These are phyloP conservation scores for Pollenia griseotomentosa DNA, from an alignment of 2,888 invertebrate species.

Conservation along the genomic window DNA sequence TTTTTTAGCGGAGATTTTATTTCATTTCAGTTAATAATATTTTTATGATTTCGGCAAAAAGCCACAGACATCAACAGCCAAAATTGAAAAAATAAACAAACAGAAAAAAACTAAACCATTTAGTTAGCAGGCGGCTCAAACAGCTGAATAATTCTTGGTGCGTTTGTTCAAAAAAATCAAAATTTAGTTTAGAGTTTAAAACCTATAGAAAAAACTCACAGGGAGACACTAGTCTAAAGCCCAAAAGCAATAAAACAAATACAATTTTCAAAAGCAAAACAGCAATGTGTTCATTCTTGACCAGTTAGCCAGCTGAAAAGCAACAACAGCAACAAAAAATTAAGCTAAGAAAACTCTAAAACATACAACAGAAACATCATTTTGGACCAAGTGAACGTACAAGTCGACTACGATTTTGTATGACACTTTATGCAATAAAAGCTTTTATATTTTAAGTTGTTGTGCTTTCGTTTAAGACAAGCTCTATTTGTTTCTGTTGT, in stretches of 20 bases:
- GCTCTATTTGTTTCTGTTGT: not conserved
- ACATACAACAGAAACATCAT: constrained; percentile 8
- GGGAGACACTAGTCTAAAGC: constrained; percentile 22
- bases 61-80: constrained; percentile 34
- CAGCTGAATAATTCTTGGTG: constrained; percentile 70
- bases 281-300: constrained; percentile 66
- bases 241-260: constrained; percentile 28
- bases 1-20: constrained; percentile 68
- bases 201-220: constrained; percentile 15
- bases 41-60: constrained; percentile 70
- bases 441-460: constrained; percentile 7
- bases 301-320: constrained; percentile 18
- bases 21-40: constrained; percentile 44
- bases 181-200: constrained; percentile 15
- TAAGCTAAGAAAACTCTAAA: not conserved
- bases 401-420: not conserved
- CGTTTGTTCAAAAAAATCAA: constrained; percentile 28
- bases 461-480: not conserved
- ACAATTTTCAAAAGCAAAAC: constrained; percentile 34
- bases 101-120: constrained; percentile 19
- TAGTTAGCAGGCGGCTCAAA: constrained; percentile 18
- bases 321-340: constrained; percentile 10
- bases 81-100: not conserved
- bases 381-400: not conserved
- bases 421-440: constrained; percentile 18